A percentile compares a stretch with the other conserved stretches of the same genome.
These are phyloP conservation scores for Dallia pectoralis DNA, from an alignment of 2,797 vertebrate species.

Conservation along the genomic window DNA sequence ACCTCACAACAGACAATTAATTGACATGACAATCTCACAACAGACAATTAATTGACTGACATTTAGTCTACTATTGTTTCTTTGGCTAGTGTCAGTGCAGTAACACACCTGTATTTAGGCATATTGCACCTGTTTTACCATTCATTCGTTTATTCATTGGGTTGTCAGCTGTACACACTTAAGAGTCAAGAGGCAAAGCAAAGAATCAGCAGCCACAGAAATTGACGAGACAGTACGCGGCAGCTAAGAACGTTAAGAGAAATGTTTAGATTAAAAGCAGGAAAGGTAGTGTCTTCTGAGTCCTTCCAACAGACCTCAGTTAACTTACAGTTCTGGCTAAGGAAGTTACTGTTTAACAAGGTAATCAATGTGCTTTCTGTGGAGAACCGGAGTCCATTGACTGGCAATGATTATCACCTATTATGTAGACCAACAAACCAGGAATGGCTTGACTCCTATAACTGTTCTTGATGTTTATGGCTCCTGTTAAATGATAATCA, in stretches of 20 bases:
- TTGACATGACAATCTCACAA: not conserved
- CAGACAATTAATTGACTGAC: not conserved
- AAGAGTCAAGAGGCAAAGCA: slow-evolving; percentile 1
- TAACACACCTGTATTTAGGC: slow-evolving; percentile 1
- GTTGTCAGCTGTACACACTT: slow-evolving; percentile 1
- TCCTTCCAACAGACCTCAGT: not conserved
- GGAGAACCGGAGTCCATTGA: not conserved
- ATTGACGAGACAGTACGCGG: not conserved
- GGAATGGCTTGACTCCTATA: not conserved
- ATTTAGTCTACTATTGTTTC: slow-evolving; percentile 4
- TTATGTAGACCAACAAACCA: not conserved
- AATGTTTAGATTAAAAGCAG: not conserved
- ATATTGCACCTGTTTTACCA: slow-evolving; percentile 5
- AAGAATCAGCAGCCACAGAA: not conserved
- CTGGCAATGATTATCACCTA: not conserved
- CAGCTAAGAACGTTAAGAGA: not conserved
- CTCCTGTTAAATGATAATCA: not conserved
- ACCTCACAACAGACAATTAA: not conserved
- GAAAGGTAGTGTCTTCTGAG: not conserved
- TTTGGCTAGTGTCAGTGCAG: slow-evolving; percentile 11
- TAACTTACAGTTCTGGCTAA: not conserved
- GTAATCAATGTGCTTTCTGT: not conserved
- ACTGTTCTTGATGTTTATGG: not conserved
- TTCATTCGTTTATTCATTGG: not conserved
- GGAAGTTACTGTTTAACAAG: not conserved